Evolutionary conservation across 2,888 invertebrate genomes (phyloP).

Genomic region (Xylota sylvarum): DNA sequence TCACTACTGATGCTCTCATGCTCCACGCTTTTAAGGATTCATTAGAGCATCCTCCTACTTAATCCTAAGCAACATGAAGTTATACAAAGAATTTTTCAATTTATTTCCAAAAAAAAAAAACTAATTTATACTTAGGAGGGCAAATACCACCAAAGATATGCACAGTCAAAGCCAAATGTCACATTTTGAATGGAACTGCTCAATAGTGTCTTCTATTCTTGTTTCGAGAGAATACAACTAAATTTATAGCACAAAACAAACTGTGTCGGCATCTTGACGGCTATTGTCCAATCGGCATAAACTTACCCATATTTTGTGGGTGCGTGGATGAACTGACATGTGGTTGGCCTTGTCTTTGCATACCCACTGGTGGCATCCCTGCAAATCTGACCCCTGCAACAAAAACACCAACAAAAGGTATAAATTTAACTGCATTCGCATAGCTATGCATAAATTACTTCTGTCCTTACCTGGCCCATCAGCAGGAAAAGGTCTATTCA

Average conservation of each 20-base stretch:
- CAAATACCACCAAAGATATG: slow-evolving; percentile 72
- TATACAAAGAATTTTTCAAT: neutral
- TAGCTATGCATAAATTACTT: slow-evolving; percentile 56
- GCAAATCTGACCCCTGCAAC: slow-evolving; percentile 83
- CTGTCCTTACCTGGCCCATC: slow-evolving; percentile 83
- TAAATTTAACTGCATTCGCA: slow-evolving; percentile 51
- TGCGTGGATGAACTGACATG: slow-evolving; percentile 89
- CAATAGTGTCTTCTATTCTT: slow-evolving; percentile 19
- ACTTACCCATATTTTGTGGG: slow-evolving; percentile 87
- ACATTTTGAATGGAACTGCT: slow-evolving; percentile 40
- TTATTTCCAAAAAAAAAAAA: too few species aligned
- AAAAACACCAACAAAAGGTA: slow-evolving; percentile 55
- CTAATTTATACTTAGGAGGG: slow-evolving; percentile 9
- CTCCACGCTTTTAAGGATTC: too few species aligned
- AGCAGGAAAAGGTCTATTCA: slow-evolving; percentile 83
- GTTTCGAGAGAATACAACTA: slow-evolving; percentile 14
- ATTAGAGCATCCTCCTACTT: neutral
- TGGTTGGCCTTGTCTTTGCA: slow-evolving; percentile 86
- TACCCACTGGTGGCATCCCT: slow-evolving; percentile 83
- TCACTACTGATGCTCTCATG: too few species aligned
- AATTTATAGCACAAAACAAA: slow-evolving; percentile 35
- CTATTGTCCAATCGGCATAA: slow-evolving; percentile 38
- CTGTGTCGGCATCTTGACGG: slow-evolving; percentile 22
- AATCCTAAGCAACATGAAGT: neutral
- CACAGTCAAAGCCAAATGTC: slow-evolving; percentile 71